A percentile compares a stretch with the other conserved stretches of the same genome.
These are phyloP conservation scores for Paraescarpia echinospica DNA, from an alignment of 1,140 invertebrate genomes.

Conservation along the genomic window DNA sequence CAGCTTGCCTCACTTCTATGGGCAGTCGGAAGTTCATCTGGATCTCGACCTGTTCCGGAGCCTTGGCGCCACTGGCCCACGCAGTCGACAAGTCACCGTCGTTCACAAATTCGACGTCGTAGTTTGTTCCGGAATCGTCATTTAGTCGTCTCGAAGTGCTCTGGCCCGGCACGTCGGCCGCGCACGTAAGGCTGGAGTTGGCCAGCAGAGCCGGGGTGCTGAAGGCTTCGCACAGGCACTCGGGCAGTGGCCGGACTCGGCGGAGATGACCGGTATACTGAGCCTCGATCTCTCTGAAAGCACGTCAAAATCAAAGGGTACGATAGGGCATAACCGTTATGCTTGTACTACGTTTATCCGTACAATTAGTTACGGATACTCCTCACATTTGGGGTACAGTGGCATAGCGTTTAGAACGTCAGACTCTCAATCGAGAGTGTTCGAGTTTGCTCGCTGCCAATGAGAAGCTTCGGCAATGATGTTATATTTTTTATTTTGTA, in stretches of 20 bases:
- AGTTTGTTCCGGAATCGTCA: background rate
- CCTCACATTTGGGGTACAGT: no score
- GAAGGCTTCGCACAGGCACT: background rate
- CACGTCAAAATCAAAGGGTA: background rate
- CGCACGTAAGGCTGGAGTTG: background rate
- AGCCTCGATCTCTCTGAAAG: background rate
- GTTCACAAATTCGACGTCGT: background rate
- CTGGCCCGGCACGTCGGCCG: background rate
- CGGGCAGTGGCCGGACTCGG: background rate
- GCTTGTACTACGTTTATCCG: no score
- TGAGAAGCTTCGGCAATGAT: no score
- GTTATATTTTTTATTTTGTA: no score
- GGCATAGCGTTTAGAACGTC: no score
- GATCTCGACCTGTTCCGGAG: background rate
- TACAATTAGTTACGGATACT: no score
- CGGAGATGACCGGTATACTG: background rate
- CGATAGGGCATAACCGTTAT: background rate
- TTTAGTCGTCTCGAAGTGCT: background rate
- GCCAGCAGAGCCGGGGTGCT: background rate
- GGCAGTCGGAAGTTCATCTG: background rate
- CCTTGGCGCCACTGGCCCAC: background rate
- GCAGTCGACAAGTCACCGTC: background rate
- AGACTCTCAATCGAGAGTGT: no score
- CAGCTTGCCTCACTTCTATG: background rate
- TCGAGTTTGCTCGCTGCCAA: no score